Evolutionary conservation across 2,797 vertebrate species (phyloP).

Genomic region (Cyprinodon diabolis): DNA sequence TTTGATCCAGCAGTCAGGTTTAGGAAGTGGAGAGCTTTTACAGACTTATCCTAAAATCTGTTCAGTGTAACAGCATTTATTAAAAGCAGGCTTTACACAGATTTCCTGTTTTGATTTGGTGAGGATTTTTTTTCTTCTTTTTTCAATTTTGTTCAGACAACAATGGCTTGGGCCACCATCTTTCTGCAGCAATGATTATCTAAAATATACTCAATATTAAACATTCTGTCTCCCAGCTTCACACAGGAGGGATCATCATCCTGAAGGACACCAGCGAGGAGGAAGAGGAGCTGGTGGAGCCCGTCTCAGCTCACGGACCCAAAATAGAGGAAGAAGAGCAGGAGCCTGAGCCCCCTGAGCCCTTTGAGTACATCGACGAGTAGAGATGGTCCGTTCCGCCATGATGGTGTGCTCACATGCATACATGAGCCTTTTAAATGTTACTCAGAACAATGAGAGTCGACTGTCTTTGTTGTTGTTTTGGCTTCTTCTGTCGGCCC

Average conservation of each 20-base stretch:
- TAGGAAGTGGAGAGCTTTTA: conserved; percentile 62
- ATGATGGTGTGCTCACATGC: conserved; percentile 30
- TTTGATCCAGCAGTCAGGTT: conserved; percentile 28
- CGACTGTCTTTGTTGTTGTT: not conserved
- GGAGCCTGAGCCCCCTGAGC: conserved; percentile 96
- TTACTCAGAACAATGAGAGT: not conserved
- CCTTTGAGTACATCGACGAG: conserved; percentile 97
- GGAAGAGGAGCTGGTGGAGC: conserved; percentile 95
- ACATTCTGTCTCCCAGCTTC: conserved; percentile 80
- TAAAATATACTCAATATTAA: not conserved
- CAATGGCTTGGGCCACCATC: not conserved
- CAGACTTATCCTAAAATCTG: conserved; percentile 43
- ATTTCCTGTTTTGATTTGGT: conserved; percentile 27
- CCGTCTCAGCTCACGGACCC: conserved; percentile 95
- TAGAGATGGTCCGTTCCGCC: conserved; percentile 56
- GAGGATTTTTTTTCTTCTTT: conserved; percentile 4
- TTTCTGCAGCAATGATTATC: not conserved
- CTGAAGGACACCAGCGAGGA: conserved; percentile 97
- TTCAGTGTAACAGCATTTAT: conserved; percentile 39
- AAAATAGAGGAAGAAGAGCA: conserved; percentile 99
- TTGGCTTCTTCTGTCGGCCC: not conserved
- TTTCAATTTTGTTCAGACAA: not conserved
- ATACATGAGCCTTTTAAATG: not conserved
- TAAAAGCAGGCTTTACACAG: conserved; percentile 17
- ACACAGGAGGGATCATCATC: conserved; percentile 97